These are phyloP conservation scores for Hydropotes inermis DNA, from an alignment of 2,113 vertebrate genomes.

Conservation along the genomic window DNA sequence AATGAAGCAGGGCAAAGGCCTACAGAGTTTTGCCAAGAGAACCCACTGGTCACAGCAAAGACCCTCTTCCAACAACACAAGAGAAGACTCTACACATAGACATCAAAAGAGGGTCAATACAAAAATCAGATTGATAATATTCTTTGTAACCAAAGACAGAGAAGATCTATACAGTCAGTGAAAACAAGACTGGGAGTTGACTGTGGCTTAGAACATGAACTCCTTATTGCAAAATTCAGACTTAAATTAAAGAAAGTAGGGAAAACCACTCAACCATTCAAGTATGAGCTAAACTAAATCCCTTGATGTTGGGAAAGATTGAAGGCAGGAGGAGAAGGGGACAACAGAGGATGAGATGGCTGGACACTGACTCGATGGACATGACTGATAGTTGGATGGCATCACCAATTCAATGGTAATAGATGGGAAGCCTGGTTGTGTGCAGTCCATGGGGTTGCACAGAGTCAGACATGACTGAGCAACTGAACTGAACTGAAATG, in stretches of 20 bases:
- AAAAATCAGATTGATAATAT: neutral
- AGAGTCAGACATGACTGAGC: neutral
- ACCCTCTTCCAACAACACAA: neutral
- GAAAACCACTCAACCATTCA: neutral
- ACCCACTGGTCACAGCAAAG: neutral
- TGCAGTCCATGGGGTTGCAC: neutral
- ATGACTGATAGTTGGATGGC: neutral
- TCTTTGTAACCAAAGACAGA: neutral
- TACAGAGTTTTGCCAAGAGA: neutral
- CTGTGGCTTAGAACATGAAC: neutral
- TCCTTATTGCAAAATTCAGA: neutral
- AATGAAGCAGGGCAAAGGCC: neutral
- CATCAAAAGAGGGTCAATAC: neutral
- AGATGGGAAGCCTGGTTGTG: neutral
- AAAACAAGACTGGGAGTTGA: neutral
- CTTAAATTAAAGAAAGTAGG: neutral
- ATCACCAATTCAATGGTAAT: neutral
- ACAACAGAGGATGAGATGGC: neutral
- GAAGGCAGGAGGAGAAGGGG: neutral
- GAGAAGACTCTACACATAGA: neutral
- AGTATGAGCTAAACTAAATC: neutral
- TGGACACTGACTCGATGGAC: neutral
- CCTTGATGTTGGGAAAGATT: neutral
- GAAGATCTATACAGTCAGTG: neutral
- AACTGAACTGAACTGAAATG: neutral